A percentile compares a stretch with the other conserved stretches of the same genome.
Evolutionary conservation across 2,888 invertebrate species (phyloP).

Genomic region (Mycalesis mineus): DNA sequence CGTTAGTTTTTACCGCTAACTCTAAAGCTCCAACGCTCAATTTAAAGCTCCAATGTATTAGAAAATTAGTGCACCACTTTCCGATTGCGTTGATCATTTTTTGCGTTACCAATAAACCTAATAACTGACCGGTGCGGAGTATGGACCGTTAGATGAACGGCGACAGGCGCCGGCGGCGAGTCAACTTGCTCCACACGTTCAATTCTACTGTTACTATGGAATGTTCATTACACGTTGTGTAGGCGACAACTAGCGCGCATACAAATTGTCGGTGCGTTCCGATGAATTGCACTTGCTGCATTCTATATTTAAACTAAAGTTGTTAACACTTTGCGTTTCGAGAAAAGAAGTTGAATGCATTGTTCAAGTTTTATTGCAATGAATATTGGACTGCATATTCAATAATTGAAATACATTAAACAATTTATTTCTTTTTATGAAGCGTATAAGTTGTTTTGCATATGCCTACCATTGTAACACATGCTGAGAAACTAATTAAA

Average conservation of each 20-base stretch:
- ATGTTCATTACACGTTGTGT: conserved; percentile 21
- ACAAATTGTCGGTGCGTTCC: conserved; percentile 25
- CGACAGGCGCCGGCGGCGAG: conserved; percentile 32
- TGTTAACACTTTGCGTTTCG: not conserved
- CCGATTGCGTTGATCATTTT: conserved; percentile 25
- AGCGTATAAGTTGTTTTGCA: no score
- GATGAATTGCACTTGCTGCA: conserved; percentile 16
- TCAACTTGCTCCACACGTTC: conserved; percentile 35
- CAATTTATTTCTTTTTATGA: no score
- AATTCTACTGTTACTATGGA: conserved; percentile 34
- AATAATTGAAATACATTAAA: no score
- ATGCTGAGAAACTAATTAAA: no score
- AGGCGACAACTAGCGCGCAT: conserved; percentile 26
- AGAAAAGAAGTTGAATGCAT: not conserved
- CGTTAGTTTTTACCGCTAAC: not conserved
- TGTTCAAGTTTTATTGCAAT: not conserved
- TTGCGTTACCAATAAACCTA: conserved; percentile 28
- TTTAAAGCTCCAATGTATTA: not conserved
- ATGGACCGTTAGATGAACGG: conserved; percentile 60
- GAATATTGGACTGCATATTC: not conserved
- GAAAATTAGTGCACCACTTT: conserved; percentile 9
- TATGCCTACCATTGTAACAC: no score
- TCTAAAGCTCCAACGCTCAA: not conserved
- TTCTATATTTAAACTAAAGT: conserved; percentile 3
- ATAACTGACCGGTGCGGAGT: conserved; percentile 25